These are phyloP conservation scores for Lutra lutra DNA, from an alignment of 2,797 vertebrate genomes.

Conservation along the genomic window DNA sequence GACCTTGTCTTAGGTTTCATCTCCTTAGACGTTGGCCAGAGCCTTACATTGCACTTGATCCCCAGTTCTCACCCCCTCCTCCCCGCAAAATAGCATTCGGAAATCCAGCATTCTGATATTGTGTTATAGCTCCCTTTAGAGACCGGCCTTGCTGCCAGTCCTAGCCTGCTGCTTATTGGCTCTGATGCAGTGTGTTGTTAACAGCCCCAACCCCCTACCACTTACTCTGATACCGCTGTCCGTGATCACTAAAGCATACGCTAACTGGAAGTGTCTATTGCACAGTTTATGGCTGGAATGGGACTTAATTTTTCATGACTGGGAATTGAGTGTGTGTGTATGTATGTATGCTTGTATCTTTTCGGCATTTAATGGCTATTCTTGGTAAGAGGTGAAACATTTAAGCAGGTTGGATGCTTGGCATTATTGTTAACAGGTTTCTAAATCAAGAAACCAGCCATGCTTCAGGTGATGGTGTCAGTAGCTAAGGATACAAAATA, in stretches of 20 bases:
- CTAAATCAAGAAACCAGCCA: conserved; percentile 19
- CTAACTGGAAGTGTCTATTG: conserved; percentile 58
- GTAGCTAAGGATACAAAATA: conserved; percentile 42
- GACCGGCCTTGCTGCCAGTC: conserved; percentile 51
- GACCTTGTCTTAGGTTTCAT: conserved; percentile 56
- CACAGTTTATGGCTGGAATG: conserved; percentile 59
- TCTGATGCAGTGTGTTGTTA: conserved; percentile 14
- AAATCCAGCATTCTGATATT: conserved; percentile 53
- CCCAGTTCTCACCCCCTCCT: neutral
- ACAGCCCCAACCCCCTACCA: conserved; percentile 68
- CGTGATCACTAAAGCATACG: conserved; percentile 23
- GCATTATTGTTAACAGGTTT: conserved; percentile 70
- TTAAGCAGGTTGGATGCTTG: conserved; percentile 42
- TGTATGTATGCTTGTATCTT: conserved; percentile 10
- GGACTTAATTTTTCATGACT: conserved; percentile 75
- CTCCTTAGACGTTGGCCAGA: conserved; percentile 38
- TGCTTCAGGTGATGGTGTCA: conserved; percentile 6
- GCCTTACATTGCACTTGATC: conserved; percentile 45
- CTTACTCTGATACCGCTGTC: conserved; percentile 34
- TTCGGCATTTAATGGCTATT: conserved; percentile 51
- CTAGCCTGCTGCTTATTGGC: conserved; percentile 37
- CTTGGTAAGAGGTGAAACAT: conserved; percentile 56
- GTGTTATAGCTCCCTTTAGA: conserved; percentile 58
- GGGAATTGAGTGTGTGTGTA: conserved; percentile 30
- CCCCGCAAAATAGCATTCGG: conserved; percentile 60